Conservation (phyloP, 1,140 invertebrate genomes). For the Brevipalpus yothersi region DNA sequence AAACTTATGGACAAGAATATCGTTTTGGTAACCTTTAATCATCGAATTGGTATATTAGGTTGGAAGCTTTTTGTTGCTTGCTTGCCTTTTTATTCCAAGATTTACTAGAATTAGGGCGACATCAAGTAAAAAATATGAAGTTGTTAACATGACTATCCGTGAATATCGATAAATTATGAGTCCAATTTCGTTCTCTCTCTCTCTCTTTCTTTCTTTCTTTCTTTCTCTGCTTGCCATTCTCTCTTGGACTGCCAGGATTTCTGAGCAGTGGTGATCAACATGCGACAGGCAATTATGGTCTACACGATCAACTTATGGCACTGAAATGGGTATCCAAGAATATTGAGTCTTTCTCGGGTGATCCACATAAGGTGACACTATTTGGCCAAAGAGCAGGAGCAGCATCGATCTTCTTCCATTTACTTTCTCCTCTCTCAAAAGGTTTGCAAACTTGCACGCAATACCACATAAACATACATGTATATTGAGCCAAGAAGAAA, state of each 20-base stretch:
- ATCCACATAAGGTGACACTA: constrained; percentile 28
- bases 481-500: neutral
- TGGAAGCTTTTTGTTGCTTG: neutral
- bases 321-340: constrained; percentile 25
- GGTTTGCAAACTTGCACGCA: neutral
- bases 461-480: no score
- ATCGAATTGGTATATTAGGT: constrained; percentile 41
- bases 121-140: no score
- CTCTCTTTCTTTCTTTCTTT: no score
- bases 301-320: constrained; percentile 30
- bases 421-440: neutral
- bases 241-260: constrained; percentile 13
- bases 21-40: constrained; percentile 52
- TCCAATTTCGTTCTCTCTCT: no score
- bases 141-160: no score
- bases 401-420: constrained; percentile 28
- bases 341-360: constrained; percentile 29
- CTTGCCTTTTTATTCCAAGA: neutral
- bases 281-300: constrained; percentile 20
- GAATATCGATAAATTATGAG: no score
- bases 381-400: constrained; percentile 36
- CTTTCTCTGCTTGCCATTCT: neutral
- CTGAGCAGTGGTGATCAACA: constrained; percentile 17
- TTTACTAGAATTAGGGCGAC: neutral
- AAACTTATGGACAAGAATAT: constrained; percentile 34